phyloP scores from a whole-genome alignment of 2,888 invertebrate species.

The Platypus cylindrus region DNA sequence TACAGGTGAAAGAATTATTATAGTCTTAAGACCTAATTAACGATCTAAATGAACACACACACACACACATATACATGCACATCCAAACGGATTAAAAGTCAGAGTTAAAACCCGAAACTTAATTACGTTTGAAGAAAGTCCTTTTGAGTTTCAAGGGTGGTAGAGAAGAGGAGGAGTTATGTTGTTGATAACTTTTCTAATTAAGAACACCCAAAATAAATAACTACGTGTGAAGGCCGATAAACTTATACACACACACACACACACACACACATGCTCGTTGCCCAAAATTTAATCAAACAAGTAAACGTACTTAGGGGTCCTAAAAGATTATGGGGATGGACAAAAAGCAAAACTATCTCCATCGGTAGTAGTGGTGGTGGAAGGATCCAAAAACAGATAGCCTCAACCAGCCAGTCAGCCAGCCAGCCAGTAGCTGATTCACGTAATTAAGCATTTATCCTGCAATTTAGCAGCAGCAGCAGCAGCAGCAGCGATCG shows the following conservation, averaged over 20 bases:
- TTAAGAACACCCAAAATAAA: constrained; percentile 6
- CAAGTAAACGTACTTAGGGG: constrained; percentile 14
- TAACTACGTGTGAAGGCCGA: constrained; percentile 8
- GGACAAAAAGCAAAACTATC: constrained; percentile 10
- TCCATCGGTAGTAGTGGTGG: too few relatives aligned
- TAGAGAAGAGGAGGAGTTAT: too few relatives aligned
- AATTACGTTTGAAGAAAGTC: too few relatives aligned
- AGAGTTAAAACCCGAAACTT: too few relatives aligned
- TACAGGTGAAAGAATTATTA: too few relatives aligned
- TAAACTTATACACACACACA: constrained; percentile 5
- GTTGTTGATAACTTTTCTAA: constrained; percentile 9
- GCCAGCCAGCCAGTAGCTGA: constrained; percentile 22
- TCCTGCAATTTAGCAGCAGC: constrained; percentile 23
- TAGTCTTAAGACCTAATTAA: too few relatives aligned
- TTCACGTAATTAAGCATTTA: constrained; percentile 28
- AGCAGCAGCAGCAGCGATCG: constrained; percentile 20
- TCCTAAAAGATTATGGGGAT: constrained; percentile 14
- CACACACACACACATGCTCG: too few relatives aligned
- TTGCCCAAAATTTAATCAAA: constrained; percentile 13
- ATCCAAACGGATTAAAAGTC: too few relatives aligned
- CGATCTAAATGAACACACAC: too few relatives aligned
- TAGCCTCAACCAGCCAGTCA: constrained; percentile 18
- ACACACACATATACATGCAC: too few relatives aligned
- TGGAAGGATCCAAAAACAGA: constrained; percentile 14
- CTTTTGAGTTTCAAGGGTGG: too few relatives aligned